Conservation (phyloP, 2,797 vertebrate species). For the Setipinna tenuifilis region DNA sequence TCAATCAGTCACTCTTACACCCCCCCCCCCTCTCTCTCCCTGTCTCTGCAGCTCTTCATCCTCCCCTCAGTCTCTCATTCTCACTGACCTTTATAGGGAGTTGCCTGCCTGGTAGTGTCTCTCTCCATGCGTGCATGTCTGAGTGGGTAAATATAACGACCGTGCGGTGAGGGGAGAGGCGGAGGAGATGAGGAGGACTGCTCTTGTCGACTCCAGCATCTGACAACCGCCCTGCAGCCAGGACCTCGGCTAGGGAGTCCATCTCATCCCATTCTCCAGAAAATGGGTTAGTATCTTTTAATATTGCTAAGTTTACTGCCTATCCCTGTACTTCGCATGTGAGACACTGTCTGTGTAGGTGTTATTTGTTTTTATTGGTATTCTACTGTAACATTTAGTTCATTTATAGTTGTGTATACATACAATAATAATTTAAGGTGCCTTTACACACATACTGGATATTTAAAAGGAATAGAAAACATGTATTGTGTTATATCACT, state of each 20-base stretch:
- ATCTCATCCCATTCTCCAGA: background rate
- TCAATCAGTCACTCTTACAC: constrained; percentile 1
- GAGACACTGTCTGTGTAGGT: background rate
- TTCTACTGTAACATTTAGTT: background rate
- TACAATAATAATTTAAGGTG: background rate
- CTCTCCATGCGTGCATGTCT: background rate
- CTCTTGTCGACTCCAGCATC: no score
- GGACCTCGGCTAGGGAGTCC: background rate
- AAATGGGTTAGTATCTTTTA: background rate
- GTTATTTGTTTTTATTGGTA: background rate
- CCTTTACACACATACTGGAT: background rate
- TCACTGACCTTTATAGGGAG: constrained; percentile 47
- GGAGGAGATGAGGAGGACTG: background rate
- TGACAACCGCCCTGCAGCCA: background rate
- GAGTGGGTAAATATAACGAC: background rate
- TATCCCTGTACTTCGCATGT: no score
- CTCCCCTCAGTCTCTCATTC: constrained; percentile 31
- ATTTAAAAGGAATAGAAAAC: no score
- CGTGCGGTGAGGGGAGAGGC: constrained; percentile 13
- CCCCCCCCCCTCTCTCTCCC: constrained; percentile 36
- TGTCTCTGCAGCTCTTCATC: constrained; percentile 25
- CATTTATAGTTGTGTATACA: background rate
- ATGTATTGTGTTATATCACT: background rate
- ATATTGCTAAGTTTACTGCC: background rate
- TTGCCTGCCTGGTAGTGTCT: constrained; percentile 21